Conservation (phyloP, 2,888 invertebrate species). For the Callyntrura sp. region DNA sequence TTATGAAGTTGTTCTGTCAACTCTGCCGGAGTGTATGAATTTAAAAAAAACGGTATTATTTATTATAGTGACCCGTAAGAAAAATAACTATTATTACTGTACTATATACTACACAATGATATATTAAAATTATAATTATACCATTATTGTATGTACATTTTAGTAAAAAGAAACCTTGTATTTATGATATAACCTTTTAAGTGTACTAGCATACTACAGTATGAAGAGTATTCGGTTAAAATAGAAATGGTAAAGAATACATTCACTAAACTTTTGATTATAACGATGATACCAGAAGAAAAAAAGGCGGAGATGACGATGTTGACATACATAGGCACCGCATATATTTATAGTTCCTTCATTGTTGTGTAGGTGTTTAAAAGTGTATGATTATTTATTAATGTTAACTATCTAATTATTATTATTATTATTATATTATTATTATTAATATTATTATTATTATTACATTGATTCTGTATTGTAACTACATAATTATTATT, state of each 20-base stretch:
- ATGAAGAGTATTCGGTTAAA: conserved; percentile 31
- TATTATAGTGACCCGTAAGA: conserved; percentile 31
- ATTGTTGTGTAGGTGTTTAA: conserved; percentile 74
- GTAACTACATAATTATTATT: conserved; percentile 41
- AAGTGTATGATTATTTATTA: conserved; percentile 47
- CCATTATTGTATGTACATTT: conserved; percentile 28
- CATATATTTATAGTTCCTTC: conserved; percentile 73
- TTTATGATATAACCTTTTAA: neutral
- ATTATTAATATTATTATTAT: conserved; percentile 43
- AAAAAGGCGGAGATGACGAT: conserved; percentile 51
- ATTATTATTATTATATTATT: conserved; percentile 6
- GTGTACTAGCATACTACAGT: neutral
- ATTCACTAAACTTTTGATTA: conserved; percentile 18
- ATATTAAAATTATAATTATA: neutral
- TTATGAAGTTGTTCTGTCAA: neutral
- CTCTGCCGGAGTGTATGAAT: conserved; percentile 2
- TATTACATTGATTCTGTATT: conserved; percentile 49
- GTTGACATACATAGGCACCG: conserved; percentile 59
- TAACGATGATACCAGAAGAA: conserved; percentile 8
- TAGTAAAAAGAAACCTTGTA: conserved; percentile 18
- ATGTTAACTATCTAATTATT: conserved; percentile 10
- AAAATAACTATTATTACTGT: conserved; percentile 14
- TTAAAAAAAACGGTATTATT: conserved; percentile 47
- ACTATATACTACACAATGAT: neutral
- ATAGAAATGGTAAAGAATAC: neutral